A percentile compares a stretch with the other conserved stretches of the same genome.
Conservation (phyloP, 2,888 invertebrate genomes). For the Drepana falcataria region DNA sequence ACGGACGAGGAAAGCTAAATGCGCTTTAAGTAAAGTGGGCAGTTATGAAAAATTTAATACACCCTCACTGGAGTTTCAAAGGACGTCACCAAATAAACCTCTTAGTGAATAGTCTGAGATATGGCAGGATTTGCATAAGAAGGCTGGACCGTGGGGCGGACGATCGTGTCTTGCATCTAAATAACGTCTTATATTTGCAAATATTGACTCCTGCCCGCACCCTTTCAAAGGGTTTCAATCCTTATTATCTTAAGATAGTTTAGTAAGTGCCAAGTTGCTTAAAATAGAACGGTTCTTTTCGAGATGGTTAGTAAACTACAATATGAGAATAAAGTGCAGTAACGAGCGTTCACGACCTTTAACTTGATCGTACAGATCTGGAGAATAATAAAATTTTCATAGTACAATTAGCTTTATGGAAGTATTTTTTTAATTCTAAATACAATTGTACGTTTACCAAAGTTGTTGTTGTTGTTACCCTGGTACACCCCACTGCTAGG, state of each 20-base stretch:
- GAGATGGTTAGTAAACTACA: slow-evolving; percentile 20
- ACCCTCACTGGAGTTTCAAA: slow-evolving; percentile 54
- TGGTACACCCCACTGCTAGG: no score
- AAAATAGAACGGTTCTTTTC: slow-evolving; percentile 41
- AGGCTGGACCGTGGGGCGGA: slow-evolving; percentile 52
- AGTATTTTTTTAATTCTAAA: no score
- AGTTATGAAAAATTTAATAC: slow-evolving; percentile 72
- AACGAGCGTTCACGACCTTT: no score
- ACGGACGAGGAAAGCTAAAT: slow-evolving; percentile 29
- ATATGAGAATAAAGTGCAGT: not conserved
- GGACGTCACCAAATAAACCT: slow-evolving; percentile 64
- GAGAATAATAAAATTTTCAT: no score
- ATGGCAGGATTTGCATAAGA: slow-evolving; percentile 68
- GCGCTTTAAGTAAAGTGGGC: slow-evolving; percentile 48
- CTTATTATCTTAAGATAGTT: slow-evolving; percentile 68
- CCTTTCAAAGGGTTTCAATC: slow-evolving; percentile 63
- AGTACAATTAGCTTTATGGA: no score
- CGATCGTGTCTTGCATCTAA: slow-evolving; percentile 75
- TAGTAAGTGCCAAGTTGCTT: slow-evolving; percentile 57
- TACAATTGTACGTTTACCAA: no score
- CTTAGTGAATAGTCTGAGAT: slow-evolving; percentile 65
- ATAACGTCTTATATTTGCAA: slow-evolving; percentile 76
- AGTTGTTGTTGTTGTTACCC: no score
- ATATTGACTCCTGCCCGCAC: slow-evolving; percentile 72
- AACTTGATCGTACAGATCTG: no score